Conservation (phyloP, 2,113 vertebrate species). For the Oncorhynchus tshawytscha region DNA sequence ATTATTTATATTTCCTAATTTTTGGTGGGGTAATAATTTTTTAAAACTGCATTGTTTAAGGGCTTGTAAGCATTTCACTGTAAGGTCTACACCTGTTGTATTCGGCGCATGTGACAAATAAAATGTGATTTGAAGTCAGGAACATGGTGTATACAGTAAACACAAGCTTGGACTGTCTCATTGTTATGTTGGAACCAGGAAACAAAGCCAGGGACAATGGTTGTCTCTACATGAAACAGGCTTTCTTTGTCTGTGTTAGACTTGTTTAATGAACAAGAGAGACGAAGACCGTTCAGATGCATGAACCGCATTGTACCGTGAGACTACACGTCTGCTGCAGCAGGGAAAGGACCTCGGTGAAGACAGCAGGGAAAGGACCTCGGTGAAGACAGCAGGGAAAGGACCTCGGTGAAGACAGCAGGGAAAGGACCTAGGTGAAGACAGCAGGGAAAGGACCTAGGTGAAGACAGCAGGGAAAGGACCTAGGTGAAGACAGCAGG, state of each 20-base stretch:
- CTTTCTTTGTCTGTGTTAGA: too few relatives aligned
- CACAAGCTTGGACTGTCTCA: background rate
- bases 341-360: slow-evolving; percentile 11
- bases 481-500: slow-evolving; percentile 14
- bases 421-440: slow-evolving; percentile 8
- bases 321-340: too few relatives aligned
- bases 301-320: too few relatives aligned
- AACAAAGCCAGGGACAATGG: background rate
- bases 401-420: slow-evolving; percentile 16
- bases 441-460: background rate
- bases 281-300: too few relatives aligned
- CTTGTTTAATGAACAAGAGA: too few relatives aligned
- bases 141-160: slow-evolving; percentile 6
- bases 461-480: slow-evolving; percentile 3
- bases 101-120: too few relatives aligned
- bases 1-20: too few relatives aligned
- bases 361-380: slow-evolving; percentile 8
- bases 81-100: too few relatives aligned
- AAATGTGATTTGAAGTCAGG: background rate
- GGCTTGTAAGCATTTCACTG: too few relatives aligned
- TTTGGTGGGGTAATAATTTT: too few relatives aligned
- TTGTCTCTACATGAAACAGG: too few relatives aligned
- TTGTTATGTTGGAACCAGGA: slow-evolving; percentile 11
- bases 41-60: too few relatives aligned
- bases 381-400: slow-evolving; percentile 4